phyloP scores from a whole-genome alignment of 2,113 vertebrate genomes.

The Cynopterus brachyotis region DNA sequence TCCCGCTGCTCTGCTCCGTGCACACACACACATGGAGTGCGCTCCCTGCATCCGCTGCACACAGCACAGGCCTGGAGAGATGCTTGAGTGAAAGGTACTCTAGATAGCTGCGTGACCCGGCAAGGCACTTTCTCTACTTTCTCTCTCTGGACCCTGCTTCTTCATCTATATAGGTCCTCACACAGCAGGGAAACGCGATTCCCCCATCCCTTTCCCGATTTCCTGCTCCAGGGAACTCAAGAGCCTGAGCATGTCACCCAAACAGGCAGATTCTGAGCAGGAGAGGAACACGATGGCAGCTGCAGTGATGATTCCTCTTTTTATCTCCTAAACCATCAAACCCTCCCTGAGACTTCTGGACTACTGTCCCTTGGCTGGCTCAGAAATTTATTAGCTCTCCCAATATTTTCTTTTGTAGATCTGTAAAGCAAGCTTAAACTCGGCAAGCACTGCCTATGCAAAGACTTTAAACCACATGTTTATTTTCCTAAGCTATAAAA shows the following conservation, averaged over 20 bases:
- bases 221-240: not conserved
- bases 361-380: slow-evolving; percentile 75
- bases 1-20: fast-evolving
- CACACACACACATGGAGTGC: fast-evolving
- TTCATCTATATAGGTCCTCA: not conserved
- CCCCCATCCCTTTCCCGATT: not conserved
- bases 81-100: not conserved
- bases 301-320: slow-evolving; percentile 66
- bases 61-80: not conserved
- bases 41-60: not conserved
- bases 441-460: slow-evolving; percentile 81
- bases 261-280: slow-evolving; percentile 64
- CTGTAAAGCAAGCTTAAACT: slow-evolving; percentile 83
- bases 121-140: not conserved
- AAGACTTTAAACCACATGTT: slow-evolving; percentile 89
- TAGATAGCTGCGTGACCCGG: not conserved
- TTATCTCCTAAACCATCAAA: slow-evolving; percentile 74
- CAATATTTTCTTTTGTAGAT: slow-evolving; percentile 85
- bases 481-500: slow-evolving; percentile 91
- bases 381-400: slow-evolving; percentile 84
- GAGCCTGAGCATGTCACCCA: not conserved
- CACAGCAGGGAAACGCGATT: not conserved
- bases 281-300: slow-evolving; percentile 36
- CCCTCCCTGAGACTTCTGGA: slow-evolving; percentile 72
- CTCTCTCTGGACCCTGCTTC: not conserved